These are phyloP conservation scores for Uria aalge DNA, from an alignment of 2,113 vertebrate genomes.

Conservation along the genomic window DNA sequence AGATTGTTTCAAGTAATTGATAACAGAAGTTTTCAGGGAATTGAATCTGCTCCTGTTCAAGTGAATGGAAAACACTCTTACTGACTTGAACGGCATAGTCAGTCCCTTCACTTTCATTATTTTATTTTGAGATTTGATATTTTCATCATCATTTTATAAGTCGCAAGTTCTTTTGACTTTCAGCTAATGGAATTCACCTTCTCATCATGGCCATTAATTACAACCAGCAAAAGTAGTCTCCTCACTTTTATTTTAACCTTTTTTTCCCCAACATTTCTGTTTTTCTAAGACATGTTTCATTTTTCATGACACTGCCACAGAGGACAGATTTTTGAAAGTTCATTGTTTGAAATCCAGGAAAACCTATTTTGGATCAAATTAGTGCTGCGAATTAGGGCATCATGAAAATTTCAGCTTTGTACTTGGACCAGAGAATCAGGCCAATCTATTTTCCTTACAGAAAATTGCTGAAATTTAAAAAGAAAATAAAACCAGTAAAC, in stretches of 20 bases:
- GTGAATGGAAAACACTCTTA: background rate
- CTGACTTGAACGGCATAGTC: background rate
- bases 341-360: background rate
- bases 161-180: background rate
- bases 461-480: background rate
- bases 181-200: background rate
- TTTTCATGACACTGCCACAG: background rate
- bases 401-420: background rate
- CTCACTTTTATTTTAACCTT: background rate
- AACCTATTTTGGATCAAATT: background rate
- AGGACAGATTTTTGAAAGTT: background rate
- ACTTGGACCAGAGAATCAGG: background rate
- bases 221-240: background rate
- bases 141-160: background rate
- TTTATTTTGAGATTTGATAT: background rate
- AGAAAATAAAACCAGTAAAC: background rate
- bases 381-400: background rate
- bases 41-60: background rate
- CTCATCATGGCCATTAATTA: background rate
- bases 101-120: background rate
- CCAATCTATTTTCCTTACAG: background rate
- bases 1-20: constrained; percentile 27
- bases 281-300: background rate
- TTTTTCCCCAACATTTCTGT: background rate
- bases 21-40: constrained; percentile 4